phyloP scores from a whole-genome alignment of 2,888 invertebrate genomes.

The Monopis laevigella region DNA sequence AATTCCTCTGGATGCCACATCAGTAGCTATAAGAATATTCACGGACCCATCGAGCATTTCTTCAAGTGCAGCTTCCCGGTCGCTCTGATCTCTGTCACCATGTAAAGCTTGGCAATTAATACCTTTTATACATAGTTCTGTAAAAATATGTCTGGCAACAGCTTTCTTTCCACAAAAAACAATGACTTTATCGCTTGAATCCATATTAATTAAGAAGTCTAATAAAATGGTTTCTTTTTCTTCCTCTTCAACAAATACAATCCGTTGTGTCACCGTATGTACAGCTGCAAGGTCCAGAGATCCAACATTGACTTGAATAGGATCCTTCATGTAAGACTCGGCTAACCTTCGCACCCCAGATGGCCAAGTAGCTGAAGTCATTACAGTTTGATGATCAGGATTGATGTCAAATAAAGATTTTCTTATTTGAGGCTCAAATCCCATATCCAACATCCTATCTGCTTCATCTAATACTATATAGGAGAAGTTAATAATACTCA shows the following conservation, averaged over 20 bases:
- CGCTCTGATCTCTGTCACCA: slow-evolving; percentile 85
- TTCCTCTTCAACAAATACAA: slow-evolving; percentile 77
- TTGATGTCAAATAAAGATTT: slow-evolving; percentile 82
- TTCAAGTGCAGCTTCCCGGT: slow-evolving; percentile 82
- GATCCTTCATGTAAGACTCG: slow-evolving; percentile 86
- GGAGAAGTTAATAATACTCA: slow-evolving; percentile 83
- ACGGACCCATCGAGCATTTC: slow-evolving; percentile 84
- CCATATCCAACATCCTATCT: slow-evolving; percentile 88
- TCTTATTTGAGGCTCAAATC: slow-evolving; percentile 88
- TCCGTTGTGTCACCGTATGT: slow-evolving; percentile 84
- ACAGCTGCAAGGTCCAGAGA: slow-evolving; percentile 89
- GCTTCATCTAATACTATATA: slow-evolving; percentile 94
- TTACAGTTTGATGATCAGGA: slow-evolving; percentile 92
- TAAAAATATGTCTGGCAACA: slow-evolving; percentile 83
- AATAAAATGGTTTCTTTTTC: slow-evolving; percentile 73
- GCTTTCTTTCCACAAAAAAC: slow-evolving; percentile 91
- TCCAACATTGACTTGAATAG: slow-evolving; percentile 91
- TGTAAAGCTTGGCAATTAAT: slow-evolving; percentile 84
- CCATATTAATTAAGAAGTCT: slow-evolving; percentile 77
- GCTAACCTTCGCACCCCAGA: slow-evolving; percentile 86
- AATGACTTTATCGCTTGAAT: slow-evolving; percentile 82
- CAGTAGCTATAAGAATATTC: slow-evolving; percentile 90
- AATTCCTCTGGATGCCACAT: slow-evolving; percentile 93
- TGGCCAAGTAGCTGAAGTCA: slow-evolving; percentile 98
- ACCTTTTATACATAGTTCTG: slow-evolving; percentile 77